Conservation (phyloP, 2,113 vertebrate species). For the Actenoides hombroni region DNA sequence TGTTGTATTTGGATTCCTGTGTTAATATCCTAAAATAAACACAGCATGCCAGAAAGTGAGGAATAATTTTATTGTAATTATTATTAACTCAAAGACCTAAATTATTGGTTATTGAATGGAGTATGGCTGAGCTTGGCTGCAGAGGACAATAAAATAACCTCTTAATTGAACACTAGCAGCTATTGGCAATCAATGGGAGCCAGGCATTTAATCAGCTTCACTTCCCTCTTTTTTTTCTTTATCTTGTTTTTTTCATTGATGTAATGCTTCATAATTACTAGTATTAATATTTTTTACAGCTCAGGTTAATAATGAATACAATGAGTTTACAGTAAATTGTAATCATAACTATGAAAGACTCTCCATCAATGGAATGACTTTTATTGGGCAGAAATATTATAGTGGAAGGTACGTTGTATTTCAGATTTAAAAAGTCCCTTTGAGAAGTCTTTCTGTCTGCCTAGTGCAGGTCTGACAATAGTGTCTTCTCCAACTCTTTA, state of each 20-base stretch:
- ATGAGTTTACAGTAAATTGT: background rate
- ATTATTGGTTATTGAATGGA: slow-evolving; percentile 49
- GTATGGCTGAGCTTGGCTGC: slow-evolving; percentile 20
- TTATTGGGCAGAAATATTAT: background rate
- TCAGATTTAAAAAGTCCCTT: background rate
- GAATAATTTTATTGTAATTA: slow-evolving; percentile 55
- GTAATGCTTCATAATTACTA: background rate
- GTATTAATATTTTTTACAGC: background rate
- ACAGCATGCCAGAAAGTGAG: slow-evolving; percentile 18
- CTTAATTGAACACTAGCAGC: slow-evolving; percentile 29
- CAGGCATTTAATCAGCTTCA: slow-evolving; percentile 4
- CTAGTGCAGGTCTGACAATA: background rate
- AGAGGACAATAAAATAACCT: slow-evolving; percentile 31
- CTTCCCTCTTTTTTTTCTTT: background rate
- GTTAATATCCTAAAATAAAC: slow-evolving; percentile 67
- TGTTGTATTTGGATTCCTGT: slow-evolving; percentile 57
- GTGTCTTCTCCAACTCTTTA: background rate
- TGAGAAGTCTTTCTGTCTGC: background rate
- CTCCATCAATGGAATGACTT: background rate
- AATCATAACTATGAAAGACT: background rate
- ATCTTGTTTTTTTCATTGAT: background rate
- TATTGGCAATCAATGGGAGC: slow-evolving; percentile 33
- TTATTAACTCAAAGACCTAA: slow-evolving; percentile 44
- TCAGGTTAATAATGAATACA: background rate
- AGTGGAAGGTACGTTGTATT: background rate